Conservation (phyloP, 2,113 vertebrate species). For the Serinus canaria region DNA sequence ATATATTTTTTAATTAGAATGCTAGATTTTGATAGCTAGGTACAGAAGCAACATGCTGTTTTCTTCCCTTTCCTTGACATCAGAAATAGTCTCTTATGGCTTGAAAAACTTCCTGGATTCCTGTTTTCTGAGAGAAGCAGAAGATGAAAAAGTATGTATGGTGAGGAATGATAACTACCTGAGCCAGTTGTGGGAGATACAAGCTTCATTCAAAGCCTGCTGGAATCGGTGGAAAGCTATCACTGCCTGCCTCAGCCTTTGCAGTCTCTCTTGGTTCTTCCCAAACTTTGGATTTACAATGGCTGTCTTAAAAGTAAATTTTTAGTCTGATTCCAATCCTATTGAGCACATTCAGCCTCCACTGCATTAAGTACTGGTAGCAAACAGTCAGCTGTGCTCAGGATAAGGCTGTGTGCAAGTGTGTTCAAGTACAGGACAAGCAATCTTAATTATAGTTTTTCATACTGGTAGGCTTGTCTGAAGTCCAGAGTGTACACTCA, state of each 20-base stretch:
- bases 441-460: slow-evolving; percentile 4
- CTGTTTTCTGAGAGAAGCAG: slow-evolving; percentile 30
- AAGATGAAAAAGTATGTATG: not conserved
- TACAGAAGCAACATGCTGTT: not conserved
- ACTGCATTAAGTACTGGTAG: not conserved
- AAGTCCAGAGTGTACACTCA: not conserved
- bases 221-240: not conserved
- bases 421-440: not conserved
- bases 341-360: not conserved
- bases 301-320: not conserved
- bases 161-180: not conserved
- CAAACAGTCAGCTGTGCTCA: not conserved
- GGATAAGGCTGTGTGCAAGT: not conserved
- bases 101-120: slow-evolving; percentile 13
- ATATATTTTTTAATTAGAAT: not conserved
- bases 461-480: not conserved
- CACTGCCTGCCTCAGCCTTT: not conserved
- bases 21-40: not conserved
- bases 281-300: not conserved
- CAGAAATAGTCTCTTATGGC: not conserved
- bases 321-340: not conserved
- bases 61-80: not conserved
- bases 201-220: not conserved
- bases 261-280: not conserved
- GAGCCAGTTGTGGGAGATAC: not conserved